Base-by-base conservation (phyloP, 2,797 vertebrate genomes). In the Phrynocephalus forsythii region DNA sequence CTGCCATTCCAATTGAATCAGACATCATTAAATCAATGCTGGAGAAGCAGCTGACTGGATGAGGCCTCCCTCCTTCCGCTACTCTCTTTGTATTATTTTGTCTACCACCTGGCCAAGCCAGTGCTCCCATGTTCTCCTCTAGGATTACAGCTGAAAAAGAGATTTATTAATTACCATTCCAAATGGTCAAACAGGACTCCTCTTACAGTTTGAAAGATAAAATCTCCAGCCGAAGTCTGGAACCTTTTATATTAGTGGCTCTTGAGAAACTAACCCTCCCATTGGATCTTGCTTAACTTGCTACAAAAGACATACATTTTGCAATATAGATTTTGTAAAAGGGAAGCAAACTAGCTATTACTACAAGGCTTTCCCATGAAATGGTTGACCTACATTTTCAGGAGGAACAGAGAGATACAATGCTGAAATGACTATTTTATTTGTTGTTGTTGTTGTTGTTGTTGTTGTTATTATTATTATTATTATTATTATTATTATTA, bases 101-200 rank as follows among this genome's bases (percentile, higher is more conserved):
- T 76, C 30, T 87, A 72, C 72, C 79, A 87, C 72, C 44, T 77
- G 80, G 63, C 80, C 63, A 77, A 63, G 26, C 63, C 82, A 82
- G 24, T 69, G 80, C 33, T 56, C 24, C 63, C 50, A 11, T 67
- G 91, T 87, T 72, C 11, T 26, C 13, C 18, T 77, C 28, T 63
- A 89, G 87, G 48, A 88, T 90, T 83, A 90, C 88, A 87, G 63
- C 50, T 56, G 50, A 48, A 91, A 92, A 87, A 16, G 50, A 38
- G n/a, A 22, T 68, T 92, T 82, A 3, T 77, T 91, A 90, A 85
- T 90, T 88, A 84, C 26, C 1, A 63, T 87, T 77, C 50, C 69
- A 91, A 93, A 91, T 90, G 15, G 13, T 92, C 87, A 44, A 38
- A 67, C 33, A 69, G 11, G 3, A 48, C 10, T 90, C 33, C 82